These are phyloP conservation scores for Oedothorax gibbosus DNA, from an alignment of 1,140 invertebrate genomes.

Conservation along the genomic window DNA sequence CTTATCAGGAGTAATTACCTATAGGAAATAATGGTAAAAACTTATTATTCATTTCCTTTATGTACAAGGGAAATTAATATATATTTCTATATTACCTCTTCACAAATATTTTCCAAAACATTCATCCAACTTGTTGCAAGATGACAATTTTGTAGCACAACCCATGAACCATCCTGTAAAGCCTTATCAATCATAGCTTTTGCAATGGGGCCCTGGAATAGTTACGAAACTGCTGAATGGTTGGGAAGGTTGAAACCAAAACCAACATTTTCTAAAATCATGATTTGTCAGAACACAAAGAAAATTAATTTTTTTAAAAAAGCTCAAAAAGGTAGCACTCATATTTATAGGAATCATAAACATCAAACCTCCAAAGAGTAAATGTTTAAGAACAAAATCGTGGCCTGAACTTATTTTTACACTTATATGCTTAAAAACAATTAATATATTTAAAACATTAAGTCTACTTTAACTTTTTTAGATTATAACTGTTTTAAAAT, in stretches of 20 bases:
- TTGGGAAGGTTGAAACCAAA: no score
- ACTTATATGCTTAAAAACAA: no score
- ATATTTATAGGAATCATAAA: not conserved
- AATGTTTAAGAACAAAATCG: no score
- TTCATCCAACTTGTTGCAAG: conserved; percentile 72
- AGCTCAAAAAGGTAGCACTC: not conserved
- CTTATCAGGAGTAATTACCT: conserved; percentile 44
- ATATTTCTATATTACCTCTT: conserved; percentile 64
- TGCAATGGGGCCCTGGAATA: conserved; percentile 70
- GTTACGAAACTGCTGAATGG: no score
- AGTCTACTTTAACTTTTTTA: no score
- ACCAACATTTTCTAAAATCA: no score
- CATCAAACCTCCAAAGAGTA: no score
- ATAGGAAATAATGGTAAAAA: not conserved
- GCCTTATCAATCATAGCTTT: conserved; percentile 70
- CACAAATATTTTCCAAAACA: conserved; percentile 61
- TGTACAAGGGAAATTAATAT: not conserved
- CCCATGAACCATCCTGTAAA: conserved; percentile 69
- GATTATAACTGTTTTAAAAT: no score
- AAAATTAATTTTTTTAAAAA: not conserved
- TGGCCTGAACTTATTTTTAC: no score
- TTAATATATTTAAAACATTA: no score
- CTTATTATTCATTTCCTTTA: not conserved
- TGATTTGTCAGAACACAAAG: not conserved
- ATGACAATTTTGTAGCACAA: conserved; percentile 68